A percentile compares a stretch with the other conserved stretches of the same genome.
phyloP scores from a whole-genome alignment of 2,888 invertebrate species.

The Sinodicranocentrus sp. region DNA sequence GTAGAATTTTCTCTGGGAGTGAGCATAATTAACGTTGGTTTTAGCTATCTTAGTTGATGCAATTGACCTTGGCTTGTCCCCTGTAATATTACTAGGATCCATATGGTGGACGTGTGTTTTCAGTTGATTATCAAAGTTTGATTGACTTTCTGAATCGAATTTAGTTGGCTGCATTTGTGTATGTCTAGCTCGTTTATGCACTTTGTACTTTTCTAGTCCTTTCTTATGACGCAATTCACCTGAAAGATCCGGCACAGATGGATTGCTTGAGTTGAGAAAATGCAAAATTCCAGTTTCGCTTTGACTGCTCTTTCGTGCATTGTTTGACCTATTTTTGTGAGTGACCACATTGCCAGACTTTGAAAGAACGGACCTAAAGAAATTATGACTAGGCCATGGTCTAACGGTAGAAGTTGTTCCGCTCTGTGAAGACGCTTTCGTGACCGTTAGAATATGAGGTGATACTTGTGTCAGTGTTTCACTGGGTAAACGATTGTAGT shows the following conservation, averaged over 20 bases:
- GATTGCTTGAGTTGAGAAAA: not conserved
- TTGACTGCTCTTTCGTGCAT: constrained; percentile 1
- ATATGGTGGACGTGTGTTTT: not conserved
- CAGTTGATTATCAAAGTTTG: not conserved
- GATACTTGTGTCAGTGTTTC: constrained; percentile 30
- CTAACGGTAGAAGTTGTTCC: constrained; percentile 71
- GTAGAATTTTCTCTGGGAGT: constrained; percentile 2
- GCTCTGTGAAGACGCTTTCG: constrained; percentile 45
- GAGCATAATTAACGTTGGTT: not conserved
- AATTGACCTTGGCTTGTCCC: not conserved
- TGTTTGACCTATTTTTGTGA: constrained; percentile 42
- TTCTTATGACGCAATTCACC: too few species aligned
- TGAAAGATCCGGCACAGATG: too few species aligned
- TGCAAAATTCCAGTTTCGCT: constrained; percentile 14
- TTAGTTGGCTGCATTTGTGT: too few species aligned
- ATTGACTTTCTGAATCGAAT: not conserved
- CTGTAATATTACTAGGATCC: not conserved
- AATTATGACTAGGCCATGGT: constrained; percentile 75
- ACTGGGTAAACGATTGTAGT: constrained; percentile 27
- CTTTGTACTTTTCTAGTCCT: not conserved
- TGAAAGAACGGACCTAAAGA: constrained; percentile 68
- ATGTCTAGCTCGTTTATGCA: not conserved
- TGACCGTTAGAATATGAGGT: constrained; percentile 31
- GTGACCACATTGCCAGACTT: constrained; percentile 38
- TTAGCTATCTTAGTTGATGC: not conserved